Evolutionary conservation across 2,888 invertebrate genomes (phyloP), one percentile per base, ranked within the genome.

Genomic region (Chalcis sispes): DNA sequence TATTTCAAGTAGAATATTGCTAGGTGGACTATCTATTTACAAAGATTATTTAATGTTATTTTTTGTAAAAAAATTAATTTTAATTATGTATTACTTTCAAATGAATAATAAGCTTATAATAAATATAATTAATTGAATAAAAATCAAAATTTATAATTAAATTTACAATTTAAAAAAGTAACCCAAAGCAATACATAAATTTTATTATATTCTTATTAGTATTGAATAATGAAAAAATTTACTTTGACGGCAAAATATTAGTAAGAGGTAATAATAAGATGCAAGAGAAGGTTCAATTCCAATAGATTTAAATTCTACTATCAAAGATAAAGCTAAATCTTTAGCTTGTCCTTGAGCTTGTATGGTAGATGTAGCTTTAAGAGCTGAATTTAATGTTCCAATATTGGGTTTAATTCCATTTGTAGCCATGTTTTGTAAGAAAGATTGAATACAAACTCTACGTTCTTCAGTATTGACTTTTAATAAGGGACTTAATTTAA

Each of bases 221-320:
- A 58, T 36, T 23, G 52, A 42, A 27, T 56, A 72, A 0, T 54
- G 15, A 42, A 42, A 13, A 42, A 13, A 42, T 18, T 54, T 61
- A 77, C 72, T 50, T 48, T 64, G 4, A 0, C 42, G 42, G 83
- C 93, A 95, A 85, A 93, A 95, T 59, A 93, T 91, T 62, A 90
- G 91, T 18, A 97, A 87, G 0, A 96, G 83, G 83, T 93, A 93
- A 86, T 94, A 94, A 89, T 95, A 97, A 0, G 94, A 92, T 0
- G 93, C 93, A 7, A 97, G 89, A 23, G 93, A 93, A 0, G 96
- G 96, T 82, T 93, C 90, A 27, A 97, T 91, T 10, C 92, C 93
- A 0, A 95, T 82, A 10, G 86, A 85, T 80, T 90, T 92, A 85
- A 95, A 94, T 86, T 95, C 95, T 1, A 90, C 82, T 2, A 95